Evolutionary conservation across 37 sponge, comb jelly and placozoan genomes (phyloP).

Genomic region (Bolinopsis microptera): DNA sequence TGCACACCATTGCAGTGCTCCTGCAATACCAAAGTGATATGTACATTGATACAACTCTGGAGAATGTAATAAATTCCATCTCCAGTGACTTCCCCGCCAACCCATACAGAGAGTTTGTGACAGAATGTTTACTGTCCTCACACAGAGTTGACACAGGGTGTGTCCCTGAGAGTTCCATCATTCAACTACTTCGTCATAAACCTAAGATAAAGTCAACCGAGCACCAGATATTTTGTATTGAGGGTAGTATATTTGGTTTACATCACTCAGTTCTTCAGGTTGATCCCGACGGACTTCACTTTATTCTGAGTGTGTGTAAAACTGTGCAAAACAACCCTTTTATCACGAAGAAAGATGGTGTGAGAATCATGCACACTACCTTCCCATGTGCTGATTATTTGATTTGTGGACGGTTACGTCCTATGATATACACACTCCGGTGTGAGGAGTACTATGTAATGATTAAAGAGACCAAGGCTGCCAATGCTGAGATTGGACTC

Average conservation of each 20-base stretch:
- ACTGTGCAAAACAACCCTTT: constrained; percentile 41
- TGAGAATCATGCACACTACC: constrained; percentile 7
- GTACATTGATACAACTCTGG: background rate
- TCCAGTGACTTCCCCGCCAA: constrained; percentile 23
- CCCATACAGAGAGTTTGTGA: background rate
- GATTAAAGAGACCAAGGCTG: constrained; percentile 17
- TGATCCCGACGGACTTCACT: background rate
- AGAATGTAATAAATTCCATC: background rate
- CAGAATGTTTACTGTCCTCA: background rate
- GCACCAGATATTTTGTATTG: constrained; percentile 14
- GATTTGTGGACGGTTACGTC: background rate
- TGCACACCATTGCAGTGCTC: constrained; percentile 20
- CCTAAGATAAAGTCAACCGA: background rate
- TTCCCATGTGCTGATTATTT: constrained; percentile 42
- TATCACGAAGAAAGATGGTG: constrained; percentile 56
- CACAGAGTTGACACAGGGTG: background rate
- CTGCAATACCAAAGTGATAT: constrained; percentile 52
- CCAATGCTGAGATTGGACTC: constrained; percentile 20
- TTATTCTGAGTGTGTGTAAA: background rate
- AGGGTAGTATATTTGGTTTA: background rate
- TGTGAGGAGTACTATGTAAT: constrained; percentile 57
- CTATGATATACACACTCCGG: constrained; percentile 20
- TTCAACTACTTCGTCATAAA: background rate
- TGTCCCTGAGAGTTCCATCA: background rate
- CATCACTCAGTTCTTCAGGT: constrained; percentile 20